phyloP scores from a whole-genome alignment of 2,797 vertebrate species.

The Schizopygopsis malacanthus region DNA sequence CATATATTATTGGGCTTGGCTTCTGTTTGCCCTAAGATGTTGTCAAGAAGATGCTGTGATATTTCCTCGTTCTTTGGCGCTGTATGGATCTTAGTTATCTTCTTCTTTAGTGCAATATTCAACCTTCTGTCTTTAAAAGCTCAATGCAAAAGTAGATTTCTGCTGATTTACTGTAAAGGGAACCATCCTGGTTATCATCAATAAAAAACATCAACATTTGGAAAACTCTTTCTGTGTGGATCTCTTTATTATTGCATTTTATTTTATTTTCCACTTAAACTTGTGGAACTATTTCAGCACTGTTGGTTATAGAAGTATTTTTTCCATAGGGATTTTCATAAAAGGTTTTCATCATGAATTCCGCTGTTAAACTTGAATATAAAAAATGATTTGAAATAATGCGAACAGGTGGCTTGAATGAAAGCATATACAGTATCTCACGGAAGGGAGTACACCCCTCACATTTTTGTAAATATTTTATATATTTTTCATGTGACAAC shows the following conservation, averaged over 20 bases:
- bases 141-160: conserved; percentile 79
- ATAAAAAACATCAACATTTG: conserved; percentile 78
- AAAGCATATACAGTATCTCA: too few relatives aligned
- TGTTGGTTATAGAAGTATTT: not conserved
- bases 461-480: too few relatives aligned
- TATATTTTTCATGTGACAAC: too few relatives aligned
- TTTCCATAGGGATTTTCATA: not conserved
- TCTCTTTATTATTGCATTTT: conserved; percentile 10
- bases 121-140: conserved; percentile 77
- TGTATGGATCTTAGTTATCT: conserved; percentile 79
- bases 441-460: too few relatives aligned
- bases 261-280: not conserved
- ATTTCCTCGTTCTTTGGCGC: conserved; percentile 75
- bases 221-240: not conserved
- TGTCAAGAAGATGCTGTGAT: conserved; percentile 83
- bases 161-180: conserved; percentile 82
- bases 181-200: conserved; percentile 81
- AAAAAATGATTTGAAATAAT: not conserved
- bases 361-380: not conserved
- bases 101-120: conserved; percentile 80
- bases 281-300: not conserved
- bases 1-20: conserved; percentile 82
- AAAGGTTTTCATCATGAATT: not conserved
- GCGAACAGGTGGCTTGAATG: too few relatives aligned
- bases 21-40: conserved; percentile 79